Evolutionary conservation across 2,113 vertebrate species (phyloP), one percentile per base, ranked within the genome.

Genomic region (Leptodactylus fuscus): DNA sequence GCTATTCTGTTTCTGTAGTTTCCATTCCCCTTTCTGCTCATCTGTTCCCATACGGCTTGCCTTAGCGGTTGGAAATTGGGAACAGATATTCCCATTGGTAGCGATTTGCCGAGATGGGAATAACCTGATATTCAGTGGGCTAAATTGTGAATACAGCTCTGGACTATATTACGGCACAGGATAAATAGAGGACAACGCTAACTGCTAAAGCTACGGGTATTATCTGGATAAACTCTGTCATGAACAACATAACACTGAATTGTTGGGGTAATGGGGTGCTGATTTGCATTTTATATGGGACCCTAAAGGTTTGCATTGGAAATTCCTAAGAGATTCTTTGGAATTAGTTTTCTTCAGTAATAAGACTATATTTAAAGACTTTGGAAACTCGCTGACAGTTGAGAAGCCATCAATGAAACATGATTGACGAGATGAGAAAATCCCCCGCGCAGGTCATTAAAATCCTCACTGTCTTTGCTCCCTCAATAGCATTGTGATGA

Each of bases 281-380:
- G 65, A 69, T 38, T 69, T 20, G 36, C 65, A 69, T 69, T 69
- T 27, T 38, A 34, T 38, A 22, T 22, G 9, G 34, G 27, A 65
- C 60, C 58, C 58, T 32, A 18, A 16, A n/a, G 60, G 29, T 13
- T 65, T 65, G 27, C 29, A 7, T 34, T 32, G 60, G 65, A 69
- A 69, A 69, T 69, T 34, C 65, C 65, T 69, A 22, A 69, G 65
- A 69, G 34, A 24, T 9, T 69, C 65, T 38, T 2, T 69, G 65
- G 65, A 69, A 69, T 69, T 20, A 11, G 65, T 38, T 38, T 69
- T 38, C 34, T 38, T 69, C 65, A 22, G 65, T 69, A 69, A 69
- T 69, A 16, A 69, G 65, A 69, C 34, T 69, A 69, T 69, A 69
- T 69, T 32, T 69, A 69, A 69, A 69, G 65, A 38, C 32, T 69